Evolutionary conservation across 2,888 invertebrate genomes (phyloP), one percentile per base, ranked within the genome.

Genomic region (Netelia inedita): DNA sequence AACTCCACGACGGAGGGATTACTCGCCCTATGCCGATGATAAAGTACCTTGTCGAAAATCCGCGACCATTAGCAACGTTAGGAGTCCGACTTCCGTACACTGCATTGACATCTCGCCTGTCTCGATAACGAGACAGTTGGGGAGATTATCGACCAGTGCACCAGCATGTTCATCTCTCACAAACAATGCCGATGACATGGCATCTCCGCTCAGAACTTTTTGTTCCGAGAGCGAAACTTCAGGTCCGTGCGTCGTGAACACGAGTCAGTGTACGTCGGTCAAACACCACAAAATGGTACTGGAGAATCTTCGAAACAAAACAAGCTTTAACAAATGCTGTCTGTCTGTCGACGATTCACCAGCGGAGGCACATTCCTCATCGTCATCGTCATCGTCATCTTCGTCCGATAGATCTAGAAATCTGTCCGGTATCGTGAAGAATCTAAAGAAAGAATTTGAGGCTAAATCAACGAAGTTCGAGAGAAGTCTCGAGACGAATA

Each of bases 371-470:
- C 83, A 86, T 41, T 82, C 85, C 3, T 85, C 85, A 5, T 84
- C 86, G 0, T 79, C 87, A 2, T 85, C 87, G 1, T 82, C 82
- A 0, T 82, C 85, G 10, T 82, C 87, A 3, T 84, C 86, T n/a
- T 76, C 66, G 85, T 89, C 89, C 2, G 93, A 94, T 68, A 91
- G 92, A 89, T 92, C 90, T 14, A 91, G 94, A 21, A 94, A 92
- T 86, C 92, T 95, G 82, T 95, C 95, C 61, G 97, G 98, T 41
- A 96, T 97, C 92, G 98, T 98, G 88, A 96, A 96, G 95, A 97
- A 96, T 95, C 95, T 98, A 89, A 97, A 97, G 94, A 97, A 97
- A 93, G 98, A 97, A 93, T 98, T 98, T 93, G 98, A 98, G 94
- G 98, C 98, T 73, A 97, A 97, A 93, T 95, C 95, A 0, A 93